Base-by-base conservation (phyloP, 2,888 invertebrate genomes). In the Cerastis rubricosa region DNA sequence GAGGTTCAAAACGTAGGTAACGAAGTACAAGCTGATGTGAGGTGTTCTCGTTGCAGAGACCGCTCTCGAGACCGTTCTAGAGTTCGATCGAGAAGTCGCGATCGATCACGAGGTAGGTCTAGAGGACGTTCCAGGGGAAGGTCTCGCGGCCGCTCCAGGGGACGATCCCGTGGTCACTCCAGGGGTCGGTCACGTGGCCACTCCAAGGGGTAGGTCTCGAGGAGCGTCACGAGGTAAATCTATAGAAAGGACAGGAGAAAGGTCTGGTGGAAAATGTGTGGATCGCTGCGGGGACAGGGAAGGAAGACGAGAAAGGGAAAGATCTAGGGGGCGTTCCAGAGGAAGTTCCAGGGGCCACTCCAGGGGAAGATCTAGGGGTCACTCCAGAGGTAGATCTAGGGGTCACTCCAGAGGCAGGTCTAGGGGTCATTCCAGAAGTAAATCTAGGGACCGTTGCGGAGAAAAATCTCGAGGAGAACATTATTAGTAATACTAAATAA, bases 31-130 rank as follows among this genome's bases (percentile, higher is more conserved):
- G 69, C 29, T 63, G 57, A 35, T 64, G 59, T 57, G 17, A 59
- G 40, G 17, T 69, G 25, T n/a, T 89, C 85, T 22, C 77, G 81
- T 63, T 88, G 85, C 14, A 76, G 81, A 40, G 83, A 71, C 49
- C 76, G 73, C 61, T 88, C 88, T 8, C 78, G 81, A 9, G 45
- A 76, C 25, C 70, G 63, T 1, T 74, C 68, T 8, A 57, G 71
- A 65, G 73, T 29, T 25, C 43, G 19, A 8, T 84, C 81, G 25
- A 59, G 74, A 59, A 66, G 57, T 17, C 68, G 80, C 7, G 40
- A 63, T 2, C 73, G 25, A 1, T 85, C 79, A 14, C 47, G 78
- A 12, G 71, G 43, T 17, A 77, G 57, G 19, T 78, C 79, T 29
- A 29, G 79, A 6, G 59, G 71, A 1, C 68, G 49, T 25, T 84